phyloP scores from a whole-genome alignment of 2,888 invertebrate species.

The Agrochola litura region DNA sequence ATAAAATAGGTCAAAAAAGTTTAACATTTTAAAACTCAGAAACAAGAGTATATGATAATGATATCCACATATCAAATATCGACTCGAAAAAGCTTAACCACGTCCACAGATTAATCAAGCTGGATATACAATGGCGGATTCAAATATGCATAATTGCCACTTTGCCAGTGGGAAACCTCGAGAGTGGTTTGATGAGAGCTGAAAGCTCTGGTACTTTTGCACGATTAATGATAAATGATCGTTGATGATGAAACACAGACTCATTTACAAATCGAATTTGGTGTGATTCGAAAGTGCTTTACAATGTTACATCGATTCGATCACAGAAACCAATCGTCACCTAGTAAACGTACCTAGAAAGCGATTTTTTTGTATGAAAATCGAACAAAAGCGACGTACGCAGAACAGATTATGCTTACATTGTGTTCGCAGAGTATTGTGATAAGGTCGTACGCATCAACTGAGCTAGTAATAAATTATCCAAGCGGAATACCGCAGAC shows the following conservation, averaged over 20 bases:
- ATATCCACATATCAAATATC: neutral
- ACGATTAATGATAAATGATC: neutral
- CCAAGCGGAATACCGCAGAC: conserved; percentile 56
- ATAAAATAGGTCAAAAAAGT: neutral
- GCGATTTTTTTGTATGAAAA: conserved; percentile 40
- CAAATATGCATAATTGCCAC: neutral
- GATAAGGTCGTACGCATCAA: conserved; percentile 58
- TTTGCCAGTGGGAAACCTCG: neutral
- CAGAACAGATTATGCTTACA: conserved; percentile 54
- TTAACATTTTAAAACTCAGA: neutral
- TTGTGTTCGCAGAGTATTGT: conserved; percentile 55
- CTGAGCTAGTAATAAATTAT: conserved; percentile 64
- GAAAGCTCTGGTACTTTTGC: neutral
- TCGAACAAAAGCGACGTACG: conserved; percentile 52
- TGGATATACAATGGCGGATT: neutral
- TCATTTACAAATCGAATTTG: neutral
- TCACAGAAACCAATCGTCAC: conserved; percentile 33
- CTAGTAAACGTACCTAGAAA: conserved; percentile 40
- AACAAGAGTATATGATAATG: neutral
- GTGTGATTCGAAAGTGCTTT: neutral
- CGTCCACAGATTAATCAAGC: neutral
- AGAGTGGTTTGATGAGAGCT: neutral
- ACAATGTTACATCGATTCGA: conserved; percentile 2
- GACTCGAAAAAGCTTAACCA: neutral
- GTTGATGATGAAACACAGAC: neutral